These are phyloP conservation scores for Trachops cirrhosus DNA, from an alignment of 2,797 vertebrate species.

Conservation along the genomic window DNA sequence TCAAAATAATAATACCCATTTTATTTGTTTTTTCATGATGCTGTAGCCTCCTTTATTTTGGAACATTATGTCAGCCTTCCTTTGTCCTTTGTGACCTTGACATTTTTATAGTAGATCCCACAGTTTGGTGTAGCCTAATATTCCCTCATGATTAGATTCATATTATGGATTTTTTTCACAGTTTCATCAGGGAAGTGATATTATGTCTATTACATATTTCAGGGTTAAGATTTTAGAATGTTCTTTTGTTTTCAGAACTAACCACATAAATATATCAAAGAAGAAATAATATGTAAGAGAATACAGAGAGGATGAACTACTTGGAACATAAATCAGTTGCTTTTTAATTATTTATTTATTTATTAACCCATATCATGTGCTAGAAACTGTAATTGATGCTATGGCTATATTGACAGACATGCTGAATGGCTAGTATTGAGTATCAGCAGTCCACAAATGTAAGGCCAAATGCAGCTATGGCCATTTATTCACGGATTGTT, in stretches of 20 bases:
- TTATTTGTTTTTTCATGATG: neutral
- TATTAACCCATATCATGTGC: neutral
- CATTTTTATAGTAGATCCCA: neutral
- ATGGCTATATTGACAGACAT: neutral
- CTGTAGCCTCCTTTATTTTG: neutral
- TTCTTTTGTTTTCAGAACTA: neutral
- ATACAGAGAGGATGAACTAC: neutral
- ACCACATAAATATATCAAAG: neutral
- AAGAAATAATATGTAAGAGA: neutral
- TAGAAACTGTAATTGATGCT: neutral
- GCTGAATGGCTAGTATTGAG: neutral
- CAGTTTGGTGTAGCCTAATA: neutral
- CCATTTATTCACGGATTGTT: neutral
- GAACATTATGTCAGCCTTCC: neutral
- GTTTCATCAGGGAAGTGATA: neutral
- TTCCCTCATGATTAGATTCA: neutral
- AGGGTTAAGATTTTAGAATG: neutral
- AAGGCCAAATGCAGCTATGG: neutral
- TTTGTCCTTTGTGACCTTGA: neutral
- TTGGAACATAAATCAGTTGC: neutral
- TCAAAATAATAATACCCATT: neutral
- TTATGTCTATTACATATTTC: neutral
- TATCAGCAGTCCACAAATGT: neutral
- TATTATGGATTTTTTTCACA: neutral
- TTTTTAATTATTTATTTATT: neutral